Conservation (phyloP, 2,797 vertebrate species). For the Lepus townsendii region DNA sequence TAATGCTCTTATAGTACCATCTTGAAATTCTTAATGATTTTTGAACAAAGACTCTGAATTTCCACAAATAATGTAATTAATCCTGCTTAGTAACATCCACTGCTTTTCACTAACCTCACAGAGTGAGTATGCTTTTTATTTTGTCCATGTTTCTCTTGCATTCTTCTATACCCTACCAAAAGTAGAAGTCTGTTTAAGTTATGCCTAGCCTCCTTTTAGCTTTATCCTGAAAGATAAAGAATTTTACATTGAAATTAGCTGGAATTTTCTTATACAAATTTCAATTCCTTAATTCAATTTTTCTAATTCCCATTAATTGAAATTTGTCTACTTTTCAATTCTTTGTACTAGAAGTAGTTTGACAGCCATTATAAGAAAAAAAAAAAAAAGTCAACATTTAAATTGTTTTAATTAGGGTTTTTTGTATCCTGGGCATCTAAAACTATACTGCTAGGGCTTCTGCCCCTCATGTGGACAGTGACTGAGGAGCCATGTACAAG, state of each 20-base stretch:
- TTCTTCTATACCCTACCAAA: background rate
- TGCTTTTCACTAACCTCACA: constrained; percentile 21
- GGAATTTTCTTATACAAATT: background rate
- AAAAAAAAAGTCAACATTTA: background rate
- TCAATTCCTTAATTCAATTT: constrained; percentile 20
- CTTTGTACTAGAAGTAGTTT: constrained; percentile 41
- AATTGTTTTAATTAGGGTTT: background rate
- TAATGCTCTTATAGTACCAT: background rate
- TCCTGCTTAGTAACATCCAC: background rate
- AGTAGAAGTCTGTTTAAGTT: constrained; percentile 16
- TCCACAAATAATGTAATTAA: background rate
- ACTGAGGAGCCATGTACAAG: too few species aligned
- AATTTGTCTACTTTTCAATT: constrained; percentile 44
- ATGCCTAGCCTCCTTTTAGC: constrained; percentile 14
- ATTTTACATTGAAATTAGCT: constrained; percentile 51
- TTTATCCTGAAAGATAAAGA: background rate
- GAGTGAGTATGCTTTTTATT: constrained; percentile 43
- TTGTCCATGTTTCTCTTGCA: constrained; percentile 13
- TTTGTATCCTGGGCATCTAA: constrained; percentile 28
- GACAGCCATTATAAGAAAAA: constrained; percentile 12
- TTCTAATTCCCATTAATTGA: constrained; percentile 54
- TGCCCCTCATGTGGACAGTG: background rate
- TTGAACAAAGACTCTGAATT: background rate
- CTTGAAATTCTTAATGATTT: constrained; percentile 53
- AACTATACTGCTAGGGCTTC: constrained; percentile 3